Base-by-base conservation (phyloP, 2,888 invertebrate species). In the Orthonevra nobilis region DNA sequence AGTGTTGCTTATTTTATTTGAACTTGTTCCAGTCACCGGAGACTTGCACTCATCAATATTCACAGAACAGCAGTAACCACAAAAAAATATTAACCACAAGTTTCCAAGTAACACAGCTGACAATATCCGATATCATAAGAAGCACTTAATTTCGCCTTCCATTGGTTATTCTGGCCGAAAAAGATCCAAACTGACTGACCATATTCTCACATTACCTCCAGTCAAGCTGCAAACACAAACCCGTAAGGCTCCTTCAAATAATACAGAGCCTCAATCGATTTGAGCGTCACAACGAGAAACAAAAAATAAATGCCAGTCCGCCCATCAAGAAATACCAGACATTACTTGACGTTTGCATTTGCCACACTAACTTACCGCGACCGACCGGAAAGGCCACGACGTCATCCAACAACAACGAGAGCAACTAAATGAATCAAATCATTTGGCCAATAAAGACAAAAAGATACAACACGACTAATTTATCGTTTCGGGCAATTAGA, bases 281-380 rank as follows among this genome's bases (percentile, higher is more conserved):
- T n/a, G n/a, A n/a, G n/a, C n/a, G n/a, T n/a, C n/a, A n/a, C n/a
- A n/a, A n/a, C n/a, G n/a, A n/a, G n/a, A n/a, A n/a, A n/a, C n/a
- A n/a, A 69, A 54, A 54, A 63, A 19, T 50, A 70, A 73, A 79
- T 79, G 73, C 66, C 79, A 79, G 73, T 79, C 79, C 79, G 73
- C 79, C 79, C 73, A 79, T 79, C 79, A 73, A 56, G 66, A 56
- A 79, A 79, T 79, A 54, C 42, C 66, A 56, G 79, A 79, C 79
- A 79, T 79, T 79, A 79, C 70, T 77, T 77, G 75, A 77, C 70
- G 75, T 79, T 73, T 79, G 73, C 79, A 79, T 79, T 79, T 73
- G 73, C 79, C 73, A 79, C 73, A 79, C 79, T 79, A 77, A 56
- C 50, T 77, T 30, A 17, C 52, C 60, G 48, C 42, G 15, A 50